Base-by-base conservation (phyloP, 2,888 invertebrate genomes). In the Torymus tubicola region DNA sequence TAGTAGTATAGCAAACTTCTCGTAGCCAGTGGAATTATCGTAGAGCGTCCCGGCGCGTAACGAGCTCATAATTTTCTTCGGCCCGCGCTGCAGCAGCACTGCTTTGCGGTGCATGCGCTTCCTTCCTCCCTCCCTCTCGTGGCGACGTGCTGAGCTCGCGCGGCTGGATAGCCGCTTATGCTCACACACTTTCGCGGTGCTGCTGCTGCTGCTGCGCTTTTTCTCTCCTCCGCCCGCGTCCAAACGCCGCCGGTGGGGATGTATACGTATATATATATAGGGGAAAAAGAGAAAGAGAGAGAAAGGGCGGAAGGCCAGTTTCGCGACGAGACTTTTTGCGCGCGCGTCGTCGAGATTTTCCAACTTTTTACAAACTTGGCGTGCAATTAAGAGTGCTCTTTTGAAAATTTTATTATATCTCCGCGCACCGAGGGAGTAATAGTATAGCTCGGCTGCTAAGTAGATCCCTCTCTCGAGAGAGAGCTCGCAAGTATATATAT, bases 31-130 rank as follows among this genome's bases (percentile, higher is more conserved):
- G 24, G 61, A 73, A 79, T 73, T 79, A 73, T 79, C 50, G 68
- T 18, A 53, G 12, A 53, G 12, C 21, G 57, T n/a, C 42, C 16
- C 14, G 31, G 58, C 21, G 12, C n/a, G 13, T 70, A 80, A 80
- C 70, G 75, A 80, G 80, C 81, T 68, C 81, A 52, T 77, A 77
- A 77, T 77, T 81, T 81, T 53, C 73, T 72, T 77, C 68, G 42
- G 16, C n/a, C n/a, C 42, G 42, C 69, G 55, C 58, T 58, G 13
- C 57, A 50, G 16, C 14, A 50, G 4, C 63, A 64, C 42, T 61
- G 16, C 69, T 69, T 16, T 69, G 24, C 69, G 52, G 69, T 70
- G 12, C 13, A 58, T 70, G 12, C 13, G 21, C 8, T 42, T 61
- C 61, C 18, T 10, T 64, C 42, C 24, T 10, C 11, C 61, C 58